Percentiles rank a stretch among this genome's conserved stretches.
Conservation (phyloP, 2,888 invertebrate genomes). For the Megalurothrips usitatus region DNA sequence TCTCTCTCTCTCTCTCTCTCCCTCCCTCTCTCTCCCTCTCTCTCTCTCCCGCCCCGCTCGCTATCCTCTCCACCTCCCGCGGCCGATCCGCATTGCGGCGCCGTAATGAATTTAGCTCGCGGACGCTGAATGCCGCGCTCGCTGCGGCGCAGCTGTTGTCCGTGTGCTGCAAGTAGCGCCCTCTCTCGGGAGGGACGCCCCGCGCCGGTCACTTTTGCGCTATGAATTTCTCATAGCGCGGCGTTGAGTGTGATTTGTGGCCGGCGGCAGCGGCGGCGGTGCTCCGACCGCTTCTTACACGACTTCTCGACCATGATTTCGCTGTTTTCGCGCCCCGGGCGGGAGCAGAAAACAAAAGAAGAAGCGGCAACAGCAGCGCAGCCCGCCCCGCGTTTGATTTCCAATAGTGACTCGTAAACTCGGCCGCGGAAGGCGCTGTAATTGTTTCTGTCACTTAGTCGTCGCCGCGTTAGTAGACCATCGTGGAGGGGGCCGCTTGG, state of each 20-base stretch:
- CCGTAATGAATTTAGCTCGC: slow-evolving; percentile 12
- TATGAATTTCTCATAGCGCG: too few species aligned
- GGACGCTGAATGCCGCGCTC: neutral
- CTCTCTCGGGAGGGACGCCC: too few species aligned
- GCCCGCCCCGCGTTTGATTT: neutral
- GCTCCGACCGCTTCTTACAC: neutral
- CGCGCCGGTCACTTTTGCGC: too few species aligned
- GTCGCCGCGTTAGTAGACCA: neutral
- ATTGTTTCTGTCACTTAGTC: slow-evolving; percentile 15
- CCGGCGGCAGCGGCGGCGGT: too few species aligned
- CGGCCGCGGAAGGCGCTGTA: neutral
- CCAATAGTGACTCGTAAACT: neutral
- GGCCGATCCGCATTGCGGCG: neutral
- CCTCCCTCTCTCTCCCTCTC: slow-evolving; percentile 29
- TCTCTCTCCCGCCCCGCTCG: slow-evolving; percentile 33
- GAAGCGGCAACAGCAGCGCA: too few species aligned
- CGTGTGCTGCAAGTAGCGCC: too few species aligned
- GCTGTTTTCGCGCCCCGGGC: neutral
- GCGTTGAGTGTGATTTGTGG: too few species aligned
- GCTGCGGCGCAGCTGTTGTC: too few species aligned
- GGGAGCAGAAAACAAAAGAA: neutral
- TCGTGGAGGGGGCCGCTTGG: too few species aligned
- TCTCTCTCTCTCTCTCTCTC: slow-evolving; percentile 1
- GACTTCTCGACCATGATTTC: neutral
- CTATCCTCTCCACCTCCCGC: too few species aligned